Conservation (phyloP, 2,888 invertebrate genomes). For the Endomychus coccineus region DNA sequence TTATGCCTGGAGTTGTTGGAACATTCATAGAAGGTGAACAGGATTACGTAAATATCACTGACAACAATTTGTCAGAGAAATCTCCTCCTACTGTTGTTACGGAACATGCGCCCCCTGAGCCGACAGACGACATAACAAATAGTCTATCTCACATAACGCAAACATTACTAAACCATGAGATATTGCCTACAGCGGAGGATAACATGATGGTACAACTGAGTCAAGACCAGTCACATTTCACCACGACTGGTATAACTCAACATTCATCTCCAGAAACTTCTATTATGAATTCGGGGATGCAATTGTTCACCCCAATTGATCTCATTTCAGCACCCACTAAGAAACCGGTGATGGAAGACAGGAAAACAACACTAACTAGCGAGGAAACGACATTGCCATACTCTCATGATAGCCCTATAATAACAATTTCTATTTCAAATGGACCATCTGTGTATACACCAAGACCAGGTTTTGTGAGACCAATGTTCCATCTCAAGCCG, state of each 20-base stretch:
- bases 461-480: conserved; percentile 39
- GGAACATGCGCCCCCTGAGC: conserved; percentile 12
- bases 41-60: conserved; percentile 23
- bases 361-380: conserved; percentile 31
- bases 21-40: conserved; percentile 31
- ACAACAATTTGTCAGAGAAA: conserved; percentile 29
- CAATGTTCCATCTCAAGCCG: conserved; percentile 48
- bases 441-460: conserved; percentile 36
- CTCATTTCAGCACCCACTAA: conserved; percentile 28
- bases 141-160: conserved; percentile 52
- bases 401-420: conserved; percentile 29
- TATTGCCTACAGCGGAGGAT: conserved; percentile 39
- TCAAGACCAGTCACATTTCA: conserved; percentile 29
- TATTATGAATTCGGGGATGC: conserved; percentile 51
- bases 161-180: conserved; percentile 33
- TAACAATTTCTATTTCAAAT: conserved; percentile 38
- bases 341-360: conserved; percentile 26
- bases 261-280: conserved; percentile 53
- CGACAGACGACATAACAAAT: conserved; percentile 46
- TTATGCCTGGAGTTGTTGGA: conserved; percentile 48
- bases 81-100: conserved; percentile 3
- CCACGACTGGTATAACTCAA: conserved; percentile 38
- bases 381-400: conserved; percentile 29
- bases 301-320: conserved; percentile 35
- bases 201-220: conserved; percentile 37